Base-by-base conservation (phyloP, 2,113 vertebrate species). In the Myrmophylax atrothorax region DNA sequence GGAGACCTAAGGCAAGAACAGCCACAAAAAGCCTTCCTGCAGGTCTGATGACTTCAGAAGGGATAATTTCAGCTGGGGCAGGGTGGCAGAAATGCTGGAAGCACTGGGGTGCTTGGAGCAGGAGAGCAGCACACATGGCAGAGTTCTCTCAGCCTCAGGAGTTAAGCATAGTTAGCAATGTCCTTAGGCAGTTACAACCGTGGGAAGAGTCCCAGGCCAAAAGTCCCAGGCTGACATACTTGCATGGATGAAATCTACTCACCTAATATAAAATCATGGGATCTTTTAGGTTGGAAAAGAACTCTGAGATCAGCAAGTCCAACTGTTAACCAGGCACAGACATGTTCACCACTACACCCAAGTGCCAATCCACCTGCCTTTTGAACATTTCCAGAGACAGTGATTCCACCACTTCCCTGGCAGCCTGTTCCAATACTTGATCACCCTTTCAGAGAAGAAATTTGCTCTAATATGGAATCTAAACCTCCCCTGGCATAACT, bases 101-200 rank as follows among this genome's bases (percentile, higher is more conserved):
- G 17, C 0, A 28, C 10, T 1, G 3, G 1, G 3, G 8, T 47
- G 16, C 33, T 84, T 58, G 13, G 28, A 59, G 20, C 1, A 0
- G 56, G 38, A 77, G 5, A 50, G 33, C 12, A 72, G 12, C 23
- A 20, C 33, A 42, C 22, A 9, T 1, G 12, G 76, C n/a, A 64
- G 35, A 8, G 13, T 12, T 66, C 33, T 42, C 25, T 12, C 18
- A 18, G 37, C 7, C 38, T 9, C 10, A 1, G 55, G 12, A 44
- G 6, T 1, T 18, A 5, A 49, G 40, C 0, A 0, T 0, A 24
- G 24, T 6, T 52, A 44, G 11, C 14, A 75, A 58, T 28, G n/a
- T 24, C 52, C 37, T 46, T 3, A 10, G n/a, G 37, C 52, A 58
- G 37, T 4, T 14, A 63, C 6, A 59, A 38, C 23, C 42, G 4